phyloP scores from a whole-genome alignment of 2,797 vertebrate species.

The Phrynocephalus vlangalii region DNA sequence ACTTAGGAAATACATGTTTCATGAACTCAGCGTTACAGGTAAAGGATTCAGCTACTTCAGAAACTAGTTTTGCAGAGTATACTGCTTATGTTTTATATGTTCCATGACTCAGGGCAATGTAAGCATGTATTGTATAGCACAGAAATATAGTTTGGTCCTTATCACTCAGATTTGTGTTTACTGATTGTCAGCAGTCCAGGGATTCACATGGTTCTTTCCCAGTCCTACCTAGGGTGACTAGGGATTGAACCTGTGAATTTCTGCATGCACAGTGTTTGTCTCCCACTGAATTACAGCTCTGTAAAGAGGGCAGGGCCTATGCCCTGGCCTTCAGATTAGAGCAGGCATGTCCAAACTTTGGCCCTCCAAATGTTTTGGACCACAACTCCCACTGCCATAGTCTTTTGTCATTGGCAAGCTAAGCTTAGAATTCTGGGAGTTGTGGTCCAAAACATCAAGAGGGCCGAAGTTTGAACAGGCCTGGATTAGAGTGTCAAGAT shows the following conservation, averaged over 20 bases:
- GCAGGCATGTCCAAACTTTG: too few species aligned
- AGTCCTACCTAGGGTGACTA: background rate
- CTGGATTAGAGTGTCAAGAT: too few species aligned
- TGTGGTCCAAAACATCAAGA: too few species aligned
- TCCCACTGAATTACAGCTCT: background rate
- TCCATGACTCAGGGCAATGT: background rate
- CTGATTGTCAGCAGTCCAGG: background rate
- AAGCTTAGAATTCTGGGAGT: too few species aligned
- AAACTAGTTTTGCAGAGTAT: background rate
- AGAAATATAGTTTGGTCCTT: background rate
- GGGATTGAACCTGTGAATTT: background rate
- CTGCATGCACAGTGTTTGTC: background rate
- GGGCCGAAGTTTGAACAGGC: background rate
- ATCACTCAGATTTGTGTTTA: background rate
- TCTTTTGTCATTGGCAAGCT: too few species aligned
- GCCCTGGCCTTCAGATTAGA: background rate
- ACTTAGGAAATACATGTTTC: constrained; percentile 97
- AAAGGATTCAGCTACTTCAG: constrained; percentile 10
- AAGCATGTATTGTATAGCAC: background rate
- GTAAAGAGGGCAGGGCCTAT: background rate
- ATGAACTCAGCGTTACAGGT: constrained; percentile 99
- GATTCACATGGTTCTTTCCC: background rate
- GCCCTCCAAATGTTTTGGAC: too few species aligned
- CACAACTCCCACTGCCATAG: too few species aligned
- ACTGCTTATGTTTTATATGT: background rate